These are phyloP conservation scores for Latheticus oryzae DNA, from an alignment of 2,888 invertebrate species.

Conservation along the genomic window DNA sequence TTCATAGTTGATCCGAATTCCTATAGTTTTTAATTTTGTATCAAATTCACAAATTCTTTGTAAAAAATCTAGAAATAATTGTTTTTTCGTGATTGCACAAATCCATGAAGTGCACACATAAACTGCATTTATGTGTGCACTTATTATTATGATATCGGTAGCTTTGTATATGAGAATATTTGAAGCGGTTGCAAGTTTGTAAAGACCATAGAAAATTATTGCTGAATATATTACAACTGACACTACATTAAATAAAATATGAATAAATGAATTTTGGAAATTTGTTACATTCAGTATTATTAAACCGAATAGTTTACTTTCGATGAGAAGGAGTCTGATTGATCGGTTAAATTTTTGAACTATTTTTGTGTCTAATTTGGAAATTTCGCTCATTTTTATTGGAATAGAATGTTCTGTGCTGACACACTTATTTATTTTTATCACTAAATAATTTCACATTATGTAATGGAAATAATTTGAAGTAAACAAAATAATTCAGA, in stretches of 20 bases:
- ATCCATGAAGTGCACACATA: neutral
- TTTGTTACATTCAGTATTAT: neutral
- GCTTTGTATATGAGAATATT: neutral
- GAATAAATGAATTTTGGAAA: neutral
- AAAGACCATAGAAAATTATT: neutral
- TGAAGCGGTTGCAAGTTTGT: neutral
- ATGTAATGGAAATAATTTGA: too few species aligned
- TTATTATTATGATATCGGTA: neutral
- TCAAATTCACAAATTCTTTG: constrained; percentile 3
- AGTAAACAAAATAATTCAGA: too few species aligned
- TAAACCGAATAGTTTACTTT: neutral
- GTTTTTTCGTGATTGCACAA: neutral
- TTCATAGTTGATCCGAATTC: neutral
- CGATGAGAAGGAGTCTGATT: too few species aligned
- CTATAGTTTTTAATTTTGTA: constrained; percentile 2
- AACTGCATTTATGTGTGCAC: constrained; percentile 1
- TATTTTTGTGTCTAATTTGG: too few species aligned
- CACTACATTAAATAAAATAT: neutral
- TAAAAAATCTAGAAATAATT: neutral
- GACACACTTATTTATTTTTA: too few species aligned
- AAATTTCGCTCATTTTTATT: too few species aligned
- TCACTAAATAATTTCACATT: too few species aligned
- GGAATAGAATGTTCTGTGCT: too few species aligned
- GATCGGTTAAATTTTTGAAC: too few species aligned
- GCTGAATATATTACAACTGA: neutral